Evolutionary conservation across 2,797 vertebrate genomes (phyloP), one percentile per base, ranked within the genome.

Genomic region (Darevskia mixta): DNA sequence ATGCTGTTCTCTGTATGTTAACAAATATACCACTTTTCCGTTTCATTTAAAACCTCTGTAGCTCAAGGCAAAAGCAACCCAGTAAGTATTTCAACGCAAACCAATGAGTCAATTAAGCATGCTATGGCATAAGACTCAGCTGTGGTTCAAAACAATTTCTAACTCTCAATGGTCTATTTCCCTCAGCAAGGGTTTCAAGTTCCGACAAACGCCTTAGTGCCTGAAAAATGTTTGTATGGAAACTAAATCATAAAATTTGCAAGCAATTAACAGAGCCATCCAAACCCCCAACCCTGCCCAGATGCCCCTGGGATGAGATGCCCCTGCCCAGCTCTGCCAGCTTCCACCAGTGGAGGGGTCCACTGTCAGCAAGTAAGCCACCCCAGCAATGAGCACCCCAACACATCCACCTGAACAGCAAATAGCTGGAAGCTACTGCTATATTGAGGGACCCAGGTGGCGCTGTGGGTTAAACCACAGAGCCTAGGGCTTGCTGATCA

Each of bases 101-200:
- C 77, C 79, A 66, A 27, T 92, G 92, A 94, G 83, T 90, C 92
- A 92, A 83, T 0, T 0, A n/a, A 86, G 86, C 0, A 0, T 86
- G 85, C 86, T 80, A 86, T 94, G 89, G 94, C 81, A 90, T 91
- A 88, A 93, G 79, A 84, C 45, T 69, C 92, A 92, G 90, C 91
- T 92, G 88, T 73, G 85, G 11, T 49, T 89, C 87, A 85, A 43
- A 38, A 29, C 3, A 32, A 10, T 35, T 82, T 86, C 78, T 89
- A 66, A 45, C 11, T 69, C 86, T 89, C 90, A 90, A 92, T 85
- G 79, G 25, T 86, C 92, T 71, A 89, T 91, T 69, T 3, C 83
- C 18, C 86, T 86, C 72, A 86, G 55, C 0, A 0, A 69, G 41
- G 82, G 38, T 35, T 89, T 82, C 66, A 55, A 38, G 11, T 91